A percentile compares a stretch with the other conserved stretches of the same genome.
These are phyloP conservation scores for Cataglyphis hispanica DNA, from an alignment of 1,140 invertebrate species.

Conservation along the genomic window DNA sequence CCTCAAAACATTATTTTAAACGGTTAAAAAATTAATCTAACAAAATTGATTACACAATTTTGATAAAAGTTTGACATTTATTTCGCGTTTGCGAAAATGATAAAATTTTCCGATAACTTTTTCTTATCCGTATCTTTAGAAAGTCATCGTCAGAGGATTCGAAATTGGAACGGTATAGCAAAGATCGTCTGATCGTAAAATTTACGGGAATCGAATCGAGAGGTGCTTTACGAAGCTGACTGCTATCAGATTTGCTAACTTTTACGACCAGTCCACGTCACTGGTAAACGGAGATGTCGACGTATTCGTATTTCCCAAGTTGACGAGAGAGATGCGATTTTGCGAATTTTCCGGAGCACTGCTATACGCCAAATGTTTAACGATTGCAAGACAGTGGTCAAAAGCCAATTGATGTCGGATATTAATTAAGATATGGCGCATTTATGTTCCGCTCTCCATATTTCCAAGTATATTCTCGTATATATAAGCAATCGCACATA, in stretches of 20 bases:
- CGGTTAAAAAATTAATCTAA: not conserved
- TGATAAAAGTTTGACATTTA: not conserved
- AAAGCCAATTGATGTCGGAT: slow-evolving; percentile 47
- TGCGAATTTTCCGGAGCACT: slow-evolving; percentile 34
- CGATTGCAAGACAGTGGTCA: slow-evolving; percentile 28
- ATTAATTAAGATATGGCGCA: slow-evolving; percentile 4
- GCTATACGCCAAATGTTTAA: slow-evolving; percentile 44
- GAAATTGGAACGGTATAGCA: slow-evolving; percentile 66
- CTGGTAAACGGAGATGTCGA: slow-evolving; percentile 52
- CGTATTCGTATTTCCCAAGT: slow-evolving; percentile 42
- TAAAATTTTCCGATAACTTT: slow-evolving; percentile 38
- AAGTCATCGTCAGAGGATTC: slow-evolving; percentile 42
- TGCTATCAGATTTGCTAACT: slow-evolving; percentile 75
- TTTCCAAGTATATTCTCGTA: too few species aligned
- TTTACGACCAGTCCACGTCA: slow-evolving; percentile 70
- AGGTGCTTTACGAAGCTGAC: slow-evolving; percentile 66
- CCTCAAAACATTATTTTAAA: not conserved
- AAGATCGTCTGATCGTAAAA: slow-evolving; percentile 70
- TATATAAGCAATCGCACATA: not conserved
- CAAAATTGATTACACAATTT: too few species aligned
- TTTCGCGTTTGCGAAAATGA: not conserved
- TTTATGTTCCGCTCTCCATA: slow-evolving; percentile 1
- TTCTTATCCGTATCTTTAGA: slow-evolving; percentile 1
- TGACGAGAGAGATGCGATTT: not conserved
- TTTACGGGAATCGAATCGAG: slow-evolving; percentile 67